Base-by-base conservation (phyloP, 2,113 vertebrate species). In the Chlorodrepanis virens region DNA sequence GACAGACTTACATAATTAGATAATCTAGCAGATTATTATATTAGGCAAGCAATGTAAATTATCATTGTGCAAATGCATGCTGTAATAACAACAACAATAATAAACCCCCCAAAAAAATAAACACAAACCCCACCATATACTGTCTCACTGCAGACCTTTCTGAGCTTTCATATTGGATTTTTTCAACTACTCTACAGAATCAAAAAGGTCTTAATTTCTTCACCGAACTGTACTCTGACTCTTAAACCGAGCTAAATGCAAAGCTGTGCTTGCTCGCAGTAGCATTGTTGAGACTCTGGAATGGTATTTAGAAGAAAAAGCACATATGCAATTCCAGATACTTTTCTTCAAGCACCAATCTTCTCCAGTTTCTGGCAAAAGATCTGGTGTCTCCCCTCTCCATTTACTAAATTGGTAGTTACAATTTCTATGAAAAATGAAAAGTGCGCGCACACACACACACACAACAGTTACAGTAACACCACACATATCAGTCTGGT, bases 401-500 rank as follows among this genome's bases (percentile, higher is more conserved):
- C 20, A 11, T 44, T 93, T 78, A 69, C 42, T 78, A 31, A 74
- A 81, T 5, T 21, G 11, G n/a, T 9, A 57, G 14, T 47, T 54
- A 20, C 13, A 59, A 50, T 84, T 65, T 54, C 20, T 20, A 39
- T 3, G 35, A 39, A 67, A 89, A 95, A 84, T 2, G 0, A 17
- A 64, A 68, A 75, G 44, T 5, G 4, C n/a, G n/a, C n/a, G n/a
- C 35, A 35, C 23, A 20, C 31, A 44, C 47, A n/a, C 22, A n/a
- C 21, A 35, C 42, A 29, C 13, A 54, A 28, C 24, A 63, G 14
- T 24, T 24, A 39, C 15, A 49, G 25, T 11, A 77, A 22, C 11
- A 12, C 24, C 40, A 87, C 52, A 47, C 0, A 0, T 19, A 39
- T 2, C 14, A 4, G 28, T 78, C 44, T 7, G 44, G 6, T 19